A percentile compares a stretch with the other conserved stretches of the same genome.
These are phyloP conservation scores for Sialis lutaria DNA, from an alignment of 2,888 invertebrate genomes.

Conservation along the genomic window DNA sequence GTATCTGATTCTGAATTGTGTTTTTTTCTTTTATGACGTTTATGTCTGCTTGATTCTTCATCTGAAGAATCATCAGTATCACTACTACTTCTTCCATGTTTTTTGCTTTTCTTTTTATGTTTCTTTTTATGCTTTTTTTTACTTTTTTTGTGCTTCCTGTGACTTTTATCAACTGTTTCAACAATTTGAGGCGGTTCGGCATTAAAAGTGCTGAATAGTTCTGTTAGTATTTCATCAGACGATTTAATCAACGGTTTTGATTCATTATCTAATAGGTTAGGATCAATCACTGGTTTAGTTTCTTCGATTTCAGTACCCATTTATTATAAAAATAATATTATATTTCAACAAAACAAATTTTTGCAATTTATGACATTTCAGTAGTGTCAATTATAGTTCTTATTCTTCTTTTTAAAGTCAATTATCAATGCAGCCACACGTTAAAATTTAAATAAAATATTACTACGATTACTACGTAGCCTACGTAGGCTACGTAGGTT, in stretches of 20 bases:
- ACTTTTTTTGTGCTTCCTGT: conserved; percentile 35
- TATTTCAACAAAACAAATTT: no score
- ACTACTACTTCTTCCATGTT: conserved; percentile 15
- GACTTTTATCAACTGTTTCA: conserved; percentile 19
- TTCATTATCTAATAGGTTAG: background rate
- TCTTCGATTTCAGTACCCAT: no score
- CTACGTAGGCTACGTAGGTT: no score
- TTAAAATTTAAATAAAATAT: no score
- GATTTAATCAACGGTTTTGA: conserved; percentile 33
- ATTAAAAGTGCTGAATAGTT: conserved; percentile 63
- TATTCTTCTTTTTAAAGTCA: no score
- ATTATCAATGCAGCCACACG: no score
- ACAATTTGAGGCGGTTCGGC: conserved; percentile 42
- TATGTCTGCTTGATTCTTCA: conserved; percentile 9
- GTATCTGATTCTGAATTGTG: background rate
- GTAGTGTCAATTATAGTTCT: no score
- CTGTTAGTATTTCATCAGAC: conserved; percentile 65
- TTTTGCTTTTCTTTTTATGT: conserved; percentile 27
- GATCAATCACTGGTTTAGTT: no score
- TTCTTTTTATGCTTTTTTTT: conserved; percentile 47
- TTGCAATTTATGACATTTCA: no score
- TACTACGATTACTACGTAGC: no score
- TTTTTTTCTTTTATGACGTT: conserved; percentile 3
- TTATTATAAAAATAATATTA: no score
- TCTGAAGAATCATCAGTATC: conserved; percentile 14